These are phyloP conservation scores for Cossypha niveicapilla DNA, from an alignment of 2,797 vertebrate species.

Conservation along the genomic window DNA sequence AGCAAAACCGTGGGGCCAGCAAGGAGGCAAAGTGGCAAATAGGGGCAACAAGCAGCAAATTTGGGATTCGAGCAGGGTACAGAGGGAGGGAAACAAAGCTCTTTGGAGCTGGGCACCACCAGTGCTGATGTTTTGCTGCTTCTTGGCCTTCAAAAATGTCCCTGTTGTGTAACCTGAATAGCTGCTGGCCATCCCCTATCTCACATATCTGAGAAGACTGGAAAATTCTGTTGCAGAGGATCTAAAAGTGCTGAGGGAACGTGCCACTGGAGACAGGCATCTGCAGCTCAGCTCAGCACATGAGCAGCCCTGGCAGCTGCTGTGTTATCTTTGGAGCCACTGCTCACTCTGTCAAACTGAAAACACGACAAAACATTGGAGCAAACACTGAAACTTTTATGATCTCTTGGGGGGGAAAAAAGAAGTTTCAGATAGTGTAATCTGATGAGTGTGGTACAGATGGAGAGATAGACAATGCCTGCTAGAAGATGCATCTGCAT, in stretches of 20 bases:
- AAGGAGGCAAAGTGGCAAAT: neutral
- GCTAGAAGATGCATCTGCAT: constrained; percentile 46
- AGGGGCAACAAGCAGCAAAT: neutral
- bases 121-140: neutral
- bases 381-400: constrained; percentile 57
- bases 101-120: neutral
- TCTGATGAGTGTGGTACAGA: constrained; percentile 57
- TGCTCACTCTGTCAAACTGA: constrained; percentile 14
- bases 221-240: constrained; percentile 46
- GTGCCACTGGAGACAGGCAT: constrained; percentile 32
- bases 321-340: constrained; percentile 52
- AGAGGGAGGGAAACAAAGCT: neutral
- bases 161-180: constrained; percentile 38
- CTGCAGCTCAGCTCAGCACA: neutral
- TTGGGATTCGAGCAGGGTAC: neutral
- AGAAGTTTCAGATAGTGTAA: constrained; percentile 50
- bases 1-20: neutral
- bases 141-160: constrained; percentile 5
- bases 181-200: constrained; percentile 12
- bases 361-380: constrained; percentile 48
- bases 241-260: constrained; percentile 7
- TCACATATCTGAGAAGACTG: constrained; percentile 21
- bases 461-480: constrained; percentile 44
- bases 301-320: constrained; percentile 43
- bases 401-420: constrained; percentile 32